A percentile compares a stretch with the other conserved stretches of the same genome.
These are phyloP conservation scores for Mylabris phalerata DNA, from an alignment of 1,140 invertebrate species.

Conservation along the genomic window DNA sequence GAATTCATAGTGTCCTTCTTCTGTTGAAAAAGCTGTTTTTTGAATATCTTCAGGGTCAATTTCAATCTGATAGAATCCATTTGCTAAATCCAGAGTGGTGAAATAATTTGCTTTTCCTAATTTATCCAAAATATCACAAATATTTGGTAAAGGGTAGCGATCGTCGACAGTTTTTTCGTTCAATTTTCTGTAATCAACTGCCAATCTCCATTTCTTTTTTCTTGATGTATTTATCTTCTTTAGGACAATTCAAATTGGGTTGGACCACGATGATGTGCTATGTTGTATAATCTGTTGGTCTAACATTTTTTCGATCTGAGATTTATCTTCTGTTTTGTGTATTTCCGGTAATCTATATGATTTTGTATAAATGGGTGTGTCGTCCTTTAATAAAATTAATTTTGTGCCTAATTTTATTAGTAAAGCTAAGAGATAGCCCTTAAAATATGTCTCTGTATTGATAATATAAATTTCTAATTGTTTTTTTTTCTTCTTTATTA, in stretches of 20 bases:
- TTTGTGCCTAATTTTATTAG: conserved; percentile 18
- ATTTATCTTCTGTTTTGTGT: conserved; percentile 21
- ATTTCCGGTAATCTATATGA: conserved; percentile 20
- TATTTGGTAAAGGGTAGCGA: conserved; percentile 47
- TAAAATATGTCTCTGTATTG: conserved; percentile 21
- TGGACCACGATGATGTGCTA: conserved; percentile 17
- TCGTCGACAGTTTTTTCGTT: conserved; percentile 40
- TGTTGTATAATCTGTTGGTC: conserved; percentile 20
- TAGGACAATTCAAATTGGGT: conserved; percentile 23
- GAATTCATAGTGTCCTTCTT: conserved; percentile 2
- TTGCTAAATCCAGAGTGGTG: too few relatives aligned
- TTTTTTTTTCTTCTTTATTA: conserved; percentile 20
- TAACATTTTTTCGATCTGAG: conserved; percentile 25
- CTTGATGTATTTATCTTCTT: conserved; percentile 34
- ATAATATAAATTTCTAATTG: conserved; percentile 11
- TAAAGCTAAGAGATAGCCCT: conserved; percentile 14
- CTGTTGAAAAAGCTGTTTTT: background rate
- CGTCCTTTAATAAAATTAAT: conserved; percentile 12
- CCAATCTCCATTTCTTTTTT: conserved; percentile 36
- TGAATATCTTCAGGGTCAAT: background rate
- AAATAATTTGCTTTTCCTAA: too few relatives aligned
- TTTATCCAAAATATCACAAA: conserved; percentile 34
- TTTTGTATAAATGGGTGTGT: conserved; percentile 12
- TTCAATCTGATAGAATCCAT: background rate
- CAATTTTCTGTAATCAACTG: conserved; percentile 38